Evolutionary conservation across 2,797 vertebrate genomes (phyloP), one percentile per base, ranked within the genome.

Genomic region (Craterocephalus amniculus): DNA sequence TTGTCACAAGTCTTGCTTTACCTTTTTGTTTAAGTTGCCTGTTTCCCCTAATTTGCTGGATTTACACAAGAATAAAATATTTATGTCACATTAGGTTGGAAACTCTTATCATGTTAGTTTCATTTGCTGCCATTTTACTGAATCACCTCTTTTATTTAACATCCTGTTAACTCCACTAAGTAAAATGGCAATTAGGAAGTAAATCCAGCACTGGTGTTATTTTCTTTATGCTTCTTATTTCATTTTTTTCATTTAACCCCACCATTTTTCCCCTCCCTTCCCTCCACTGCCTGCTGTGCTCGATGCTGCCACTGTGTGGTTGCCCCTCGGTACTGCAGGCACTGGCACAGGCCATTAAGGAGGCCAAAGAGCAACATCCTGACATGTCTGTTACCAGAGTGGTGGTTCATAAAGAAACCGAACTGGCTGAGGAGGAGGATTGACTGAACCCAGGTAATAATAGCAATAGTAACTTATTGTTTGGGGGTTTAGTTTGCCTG

Each of bases 331-430:
- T 87, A 80, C 88, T 83, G 63, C 92, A 99, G 98, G 98, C 97
- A 18, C 91, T 99, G 94, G 98, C 98, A 87, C 97, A 99, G 91
- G 98, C 98, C 83, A 99, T 99, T 92, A 97, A 97, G 94, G 98
- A 99, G 95, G 98, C 97, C 95, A 96, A 97, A 96, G 98, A 99
- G 90, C 98, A 99, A 92, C 98, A 99, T 93, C 98, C 98, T 74
- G 98, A 99, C 92, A 99, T 99, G 98, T 97, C 97, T 29, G 98
- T 99, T 80, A 99, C 98, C 1, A 95, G 96, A 89, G 98, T 99
- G 90, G 98, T 99, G 83, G 98, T 99, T 87, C 98, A 99, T 92
- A 99, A 99, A 93, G 98, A 99, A 92, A 99, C 97, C 31, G 98
- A 99, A 78, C 84, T 99, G 87, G 93, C 93, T n/a, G 97, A 99